Evolutionary conservation across 2,113 vertebrate species (phyloP).

Genomic region (Ptychochromis oligacanthus): DNA sequence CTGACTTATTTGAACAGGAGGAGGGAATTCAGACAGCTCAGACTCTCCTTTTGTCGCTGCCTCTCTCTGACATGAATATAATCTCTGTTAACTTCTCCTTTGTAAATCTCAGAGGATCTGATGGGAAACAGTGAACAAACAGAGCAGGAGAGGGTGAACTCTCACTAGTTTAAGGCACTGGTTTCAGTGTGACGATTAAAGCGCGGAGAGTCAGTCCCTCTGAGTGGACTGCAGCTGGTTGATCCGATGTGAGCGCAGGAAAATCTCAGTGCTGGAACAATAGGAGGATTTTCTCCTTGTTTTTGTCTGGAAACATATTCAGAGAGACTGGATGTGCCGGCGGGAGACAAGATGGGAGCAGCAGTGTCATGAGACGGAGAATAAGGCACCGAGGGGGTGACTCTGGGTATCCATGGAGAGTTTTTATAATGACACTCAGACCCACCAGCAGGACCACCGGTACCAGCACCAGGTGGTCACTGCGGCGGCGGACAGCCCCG

Average conservation of each 20-base stretch:
- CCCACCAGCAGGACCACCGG: not conserved
- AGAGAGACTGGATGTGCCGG: too few relatives aligned
- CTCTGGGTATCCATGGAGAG: conserved; percentile 50
- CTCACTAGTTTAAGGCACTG: not conserved
- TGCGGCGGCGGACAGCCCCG: conserved; percentile 14
- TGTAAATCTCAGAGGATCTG: too few relatives aligned
- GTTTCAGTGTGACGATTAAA: not conserved
- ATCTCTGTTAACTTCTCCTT: too few relatives aligned
- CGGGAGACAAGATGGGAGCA: not conserved
- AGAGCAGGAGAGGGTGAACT: too few relatives aligned
- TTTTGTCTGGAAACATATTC: too few relatives aligned
- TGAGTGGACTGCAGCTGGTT: not conserved
- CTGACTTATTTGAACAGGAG: too few relatives aligned
- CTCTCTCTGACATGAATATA: too few relatives aligned
- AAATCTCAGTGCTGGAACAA: not conserved
- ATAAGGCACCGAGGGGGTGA: not conserved
- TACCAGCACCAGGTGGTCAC: conserved; percentile 32
- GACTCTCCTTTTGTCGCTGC: too few relatives aligned
- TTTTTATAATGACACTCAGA: conserved; percentile 30
- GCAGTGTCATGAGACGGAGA: not conserved
- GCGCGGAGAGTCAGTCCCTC: not conserved
- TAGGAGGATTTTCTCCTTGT: too few relatives aligned
- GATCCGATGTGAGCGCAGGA: not conserved
- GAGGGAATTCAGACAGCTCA: too few relatives aligned
- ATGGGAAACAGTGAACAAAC: too few relatives aligned